phyloP scores from a whole-genome alignment of 2,113 vertebrate species.

The Alaudala cheleensis region DNA sequence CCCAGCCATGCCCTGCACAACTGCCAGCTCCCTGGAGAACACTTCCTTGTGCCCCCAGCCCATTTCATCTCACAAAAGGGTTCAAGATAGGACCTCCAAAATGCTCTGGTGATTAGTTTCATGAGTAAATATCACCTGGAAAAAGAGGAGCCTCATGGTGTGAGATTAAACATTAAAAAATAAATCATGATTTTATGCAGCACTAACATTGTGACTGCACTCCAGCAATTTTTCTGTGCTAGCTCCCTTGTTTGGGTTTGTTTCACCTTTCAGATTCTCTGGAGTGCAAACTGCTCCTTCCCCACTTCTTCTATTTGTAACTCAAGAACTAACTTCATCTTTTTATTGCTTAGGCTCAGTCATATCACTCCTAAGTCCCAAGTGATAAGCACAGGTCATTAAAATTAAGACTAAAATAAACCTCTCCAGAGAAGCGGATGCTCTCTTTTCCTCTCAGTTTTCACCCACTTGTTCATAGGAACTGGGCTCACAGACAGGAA shows the following conservation, averaged over 20 bases:
- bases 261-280: background rate
- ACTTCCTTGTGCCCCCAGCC: background rate
- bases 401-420: conserved; percentile 5
- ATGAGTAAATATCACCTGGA: background rate
- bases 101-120: background rate
- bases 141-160: background rate
- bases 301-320: background rate
- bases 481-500: background rate
- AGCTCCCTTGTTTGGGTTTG: background rate
- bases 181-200: background rate
- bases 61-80: background rate
- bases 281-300: background rate
- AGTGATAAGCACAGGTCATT: background rate
- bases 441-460: background rate
- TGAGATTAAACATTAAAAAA: background rate
- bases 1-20: rapidly evolving
- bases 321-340: background rate
- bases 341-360: background rate
- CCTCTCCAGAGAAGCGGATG: background rate
- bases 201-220: background rate
- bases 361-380: background rate
- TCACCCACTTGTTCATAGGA: background rate
- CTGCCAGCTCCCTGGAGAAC: background rate
- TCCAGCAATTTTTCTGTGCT: background rate
- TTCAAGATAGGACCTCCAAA: background rate